Base-by-base conservation (phyloP, 2,113 vertebrate genomes). In the Heterotis niloticus region DNA sequence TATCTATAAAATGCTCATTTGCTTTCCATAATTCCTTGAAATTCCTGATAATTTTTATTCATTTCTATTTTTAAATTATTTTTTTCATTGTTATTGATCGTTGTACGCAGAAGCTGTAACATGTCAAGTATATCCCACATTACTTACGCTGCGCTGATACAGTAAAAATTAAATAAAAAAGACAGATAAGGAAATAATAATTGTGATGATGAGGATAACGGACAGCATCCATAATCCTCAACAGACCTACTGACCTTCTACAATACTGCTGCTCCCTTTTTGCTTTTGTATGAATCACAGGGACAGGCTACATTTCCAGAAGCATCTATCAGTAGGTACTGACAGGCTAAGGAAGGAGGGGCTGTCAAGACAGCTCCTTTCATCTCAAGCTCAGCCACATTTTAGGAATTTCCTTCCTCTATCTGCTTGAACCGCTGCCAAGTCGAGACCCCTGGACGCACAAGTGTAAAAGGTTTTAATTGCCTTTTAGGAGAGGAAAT, bases 401-500 rank as follows among this genome's bases (percentile, higher is more conserved):
- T 74, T 57, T n/a, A 10, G 24, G 71, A 24, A 73, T 73, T 54
- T 73, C 70, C 10, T 62, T 62, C 34, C 34, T 44, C 34, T 44
- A 44, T 7, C 60, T 62, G 60, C 60, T 20, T 23, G 52, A 73
- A 74, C 10, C n/a, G 28, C 72, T 74, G 54, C 13, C 0, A 24
- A 29, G 72, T 4, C 23, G 7, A 34, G 68, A 72, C 57, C 68
- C 73, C 57, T 26, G 76, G 34, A 52, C n/a, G 34, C 14, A n/a
- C 67, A 62, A 44, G 78, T 52, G 68, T 64, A 79, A 71, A 79
- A 24, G n/a, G 52, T 44, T 72, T 78, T 62, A 78, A 78, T 78
- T 71, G 56, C 56, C 56, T 71, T 71, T 72, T 70, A 71, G 67
- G 57, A 17, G 23, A 62, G 78, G 68, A 79, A 72, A 60, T 23